These are phyloP conservation scores for Metallyticus violacea DNA, from an alignment of 2,888 invertebrate genomes.

Conservation along the genomic window DNA sequence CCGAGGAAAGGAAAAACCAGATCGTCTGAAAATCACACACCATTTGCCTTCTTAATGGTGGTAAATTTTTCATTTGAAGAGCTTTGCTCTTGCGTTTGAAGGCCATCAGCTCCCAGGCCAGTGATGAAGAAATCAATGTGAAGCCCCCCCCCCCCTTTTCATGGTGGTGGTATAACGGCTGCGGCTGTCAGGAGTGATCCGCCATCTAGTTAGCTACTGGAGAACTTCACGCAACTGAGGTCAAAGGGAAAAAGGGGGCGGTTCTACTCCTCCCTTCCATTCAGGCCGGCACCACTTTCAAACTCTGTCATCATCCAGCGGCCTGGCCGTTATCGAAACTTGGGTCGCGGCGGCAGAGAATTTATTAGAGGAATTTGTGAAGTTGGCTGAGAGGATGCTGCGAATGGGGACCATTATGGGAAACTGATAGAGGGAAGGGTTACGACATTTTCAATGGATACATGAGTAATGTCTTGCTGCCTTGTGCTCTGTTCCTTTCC, in stretches of 20 bases:
- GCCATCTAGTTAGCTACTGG: background rate
- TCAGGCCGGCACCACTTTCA: background rate
- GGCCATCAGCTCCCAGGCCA: background rate
- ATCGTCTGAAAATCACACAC: background rate
- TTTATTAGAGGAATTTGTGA: conserved; percentile 13
- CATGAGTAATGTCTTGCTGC: background rate
- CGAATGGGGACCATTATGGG: background rate
- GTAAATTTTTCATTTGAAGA: background rate
- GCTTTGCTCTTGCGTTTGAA: background rate
- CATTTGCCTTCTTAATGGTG: background rate
- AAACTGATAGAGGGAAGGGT: background rate
- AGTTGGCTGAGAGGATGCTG: background rate
- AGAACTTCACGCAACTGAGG: background rate
- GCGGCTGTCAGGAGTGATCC: background rate
- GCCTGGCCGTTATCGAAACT: background rate
- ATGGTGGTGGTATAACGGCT: background rate
- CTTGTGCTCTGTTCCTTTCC: too few species aligned
- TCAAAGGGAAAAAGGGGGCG: background rate
- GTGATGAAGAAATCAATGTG: background rate
- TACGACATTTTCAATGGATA: background rate
- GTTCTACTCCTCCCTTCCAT: background rate
- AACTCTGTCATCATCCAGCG: background rate
- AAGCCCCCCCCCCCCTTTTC: too few species aligned
- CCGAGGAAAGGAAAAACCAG: background rate
- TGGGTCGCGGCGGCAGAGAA: background rate